Conservation (phyloP, 2,888 invertebrate genomes). For the Microctonus aethiopoides region DNA sequence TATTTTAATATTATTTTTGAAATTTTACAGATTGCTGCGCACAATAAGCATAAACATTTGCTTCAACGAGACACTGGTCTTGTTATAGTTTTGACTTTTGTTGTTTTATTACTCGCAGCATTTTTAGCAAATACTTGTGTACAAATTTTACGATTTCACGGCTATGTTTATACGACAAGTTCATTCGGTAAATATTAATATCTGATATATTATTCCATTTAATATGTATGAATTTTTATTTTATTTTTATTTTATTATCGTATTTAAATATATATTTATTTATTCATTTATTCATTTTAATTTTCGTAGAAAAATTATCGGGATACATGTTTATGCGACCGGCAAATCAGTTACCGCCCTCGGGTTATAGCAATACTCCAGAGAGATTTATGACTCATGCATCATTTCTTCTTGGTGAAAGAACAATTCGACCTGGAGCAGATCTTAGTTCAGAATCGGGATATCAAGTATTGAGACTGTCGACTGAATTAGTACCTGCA, state of each 20-base stretch:
- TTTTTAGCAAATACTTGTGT: conserved; percentile 86
- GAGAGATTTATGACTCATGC: conserved; percentile 78
- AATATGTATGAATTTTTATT: no score
- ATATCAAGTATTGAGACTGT: conserved; percentile 85
- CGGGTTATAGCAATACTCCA: conserved; percentile 72
- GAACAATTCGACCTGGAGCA: conserved; percentile 72
- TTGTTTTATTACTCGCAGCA: conserved; percentile 80
- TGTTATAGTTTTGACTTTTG: conserved; percentile 78
- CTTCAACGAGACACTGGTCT: conserved; percentile 75
- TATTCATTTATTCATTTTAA: no score
- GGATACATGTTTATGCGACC: conserved; percentile 79
- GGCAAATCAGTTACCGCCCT: conserved; percentile 73
- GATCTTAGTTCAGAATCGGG: conserved; percentile 75
- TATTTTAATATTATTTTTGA: no score
- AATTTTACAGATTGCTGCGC: conserved; percentile 73
- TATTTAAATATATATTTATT: no score
- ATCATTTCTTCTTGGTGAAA: conserved; percentile 78
- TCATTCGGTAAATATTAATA: conserved; percentile 80
- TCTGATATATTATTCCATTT: conserved; percentile 29
- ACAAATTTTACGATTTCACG: conserved; percentile 79
- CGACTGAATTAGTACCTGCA: conserved; percentile 91
- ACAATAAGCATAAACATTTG: conserved; percentile 78
- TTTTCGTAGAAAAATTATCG: conserved; percentile 76
- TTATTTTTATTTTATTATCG: no score
- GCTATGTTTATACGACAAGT: conserved; percentile 82